Evolutionary conservation across 2,113 vertebrate genomes (phyloP).

Genomic region (Porphyrio hochstetteri): DNA sequence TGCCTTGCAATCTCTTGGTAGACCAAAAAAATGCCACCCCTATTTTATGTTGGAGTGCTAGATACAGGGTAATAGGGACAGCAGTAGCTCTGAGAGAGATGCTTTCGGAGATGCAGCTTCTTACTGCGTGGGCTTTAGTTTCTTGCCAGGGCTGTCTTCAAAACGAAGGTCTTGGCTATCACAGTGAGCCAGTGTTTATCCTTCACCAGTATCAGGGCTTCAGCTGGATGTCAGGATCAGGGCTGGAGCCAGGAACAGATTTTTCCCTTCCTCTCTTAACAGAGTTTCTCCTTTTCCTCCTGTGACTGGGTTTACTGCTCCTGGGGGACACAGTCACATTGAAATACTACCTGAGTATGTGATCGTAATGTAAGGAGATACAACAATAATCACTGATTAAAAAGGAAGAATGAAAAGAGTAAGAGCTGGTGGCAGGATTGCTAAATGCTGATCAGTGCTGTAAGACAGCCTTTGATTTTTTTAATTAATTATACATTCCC

Average conservation of each 20-base stretch:
- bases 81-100: neutral
- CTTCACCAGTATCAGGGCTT: neutral
- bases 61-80: neutral
- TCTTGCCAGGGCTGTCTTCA: neutral
- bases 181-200: neutral
- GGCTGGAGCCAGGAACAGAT: neutral
- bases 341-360: neutral
- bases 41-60: neutral
- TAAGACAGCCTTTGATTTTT: conserved; percentile 51
- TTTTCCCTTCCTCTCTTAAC: neutral
- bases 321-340: neutral
- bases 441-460: conserved; percentile 59
- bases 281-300: neutral
- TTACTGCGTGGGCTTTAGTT: neutral
- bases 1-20: rapidly evolving
- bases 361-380: neutral
- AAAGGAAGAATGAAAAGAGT: conserved; percentile 38
- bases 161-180: neutral
- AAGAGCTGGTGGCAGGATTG: conserved; percentile 32
- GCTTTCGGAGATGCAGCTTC: neutral
- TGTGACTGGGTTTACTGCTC: neutral
- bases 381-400: conserved; percentile 56
- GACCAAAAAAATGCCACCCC: neutral
- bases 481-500: conserved; percentile 68
- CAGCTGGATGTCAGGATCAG: neutral